phyloP scores from a whole-genome alignment of 2,888 invertebrate genomes.

The Archips xylosteana region DNA sequence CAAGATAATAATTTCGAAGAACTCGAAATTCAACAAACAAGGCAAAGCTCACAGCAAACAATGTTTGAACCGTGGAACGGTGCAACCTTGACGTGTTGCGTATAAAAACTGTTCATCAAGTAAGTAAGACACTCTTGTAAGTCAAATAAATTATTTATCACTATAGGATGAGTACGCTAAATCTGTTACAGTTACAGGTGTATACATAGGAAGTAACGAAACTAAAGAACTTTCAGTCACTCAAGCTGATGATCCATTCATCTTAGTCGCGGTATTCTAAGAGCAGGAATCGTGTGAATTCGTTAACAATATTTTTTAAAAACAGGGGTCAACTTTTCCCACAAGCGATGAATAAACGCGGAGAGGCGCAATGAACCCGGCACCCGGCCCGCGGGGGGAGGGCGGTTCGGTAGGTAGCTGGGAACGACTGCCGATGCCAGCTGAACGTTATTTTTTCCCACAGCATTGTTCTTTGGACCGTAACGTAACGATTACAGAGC shows the following conservation, averaged over 20 bases:
- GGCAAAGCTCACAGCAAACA: conserved; percentile 77
- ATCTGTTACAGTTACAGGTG: conserved; percentile 23
- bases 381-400: conserved; percentile 81
- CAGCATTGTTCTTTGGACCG: conserved; percentile 86
- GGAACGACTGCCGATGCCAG: conserved; percentile 84
- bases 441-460: conserved; percentile 87
- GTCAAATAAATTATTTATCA: conserved; percentile 29
- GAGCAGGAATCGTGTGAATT: conserved; percentile 80
- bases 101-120: conserved; percentile 55
- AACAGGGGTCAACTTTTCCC: conserved; percentile 85
- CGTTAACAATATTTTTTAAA: conserved; percentile 83
- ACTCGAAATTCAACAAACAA: conserved; percentile 78
- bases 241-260: conserved; percentile 49
- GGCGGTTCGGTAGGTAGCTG: conserved; percentile 82
- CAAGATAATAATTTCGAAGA: conserved; percentile 78
- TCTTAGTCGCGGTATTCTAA: conserved; percentile 72
- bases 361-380: conserved; percentile 85
- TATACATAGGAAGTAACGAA: conserved; percentile 26
- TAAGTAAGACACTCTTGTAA: conserved; percentile 47
- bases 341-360: conserved; percentile 85
- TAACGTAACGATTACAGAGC: conserved; percentile 69
- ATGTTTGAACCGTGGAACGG: conserved; percentile 67
- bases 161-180: conserved; percentile 15
- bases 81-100: conserved; percentile 72
- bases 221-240: conserved; percentile 18